Base-by-base conservation (phyloP, 2,888 invertebrate genomes). In the Campoplex capitator region DNA sequence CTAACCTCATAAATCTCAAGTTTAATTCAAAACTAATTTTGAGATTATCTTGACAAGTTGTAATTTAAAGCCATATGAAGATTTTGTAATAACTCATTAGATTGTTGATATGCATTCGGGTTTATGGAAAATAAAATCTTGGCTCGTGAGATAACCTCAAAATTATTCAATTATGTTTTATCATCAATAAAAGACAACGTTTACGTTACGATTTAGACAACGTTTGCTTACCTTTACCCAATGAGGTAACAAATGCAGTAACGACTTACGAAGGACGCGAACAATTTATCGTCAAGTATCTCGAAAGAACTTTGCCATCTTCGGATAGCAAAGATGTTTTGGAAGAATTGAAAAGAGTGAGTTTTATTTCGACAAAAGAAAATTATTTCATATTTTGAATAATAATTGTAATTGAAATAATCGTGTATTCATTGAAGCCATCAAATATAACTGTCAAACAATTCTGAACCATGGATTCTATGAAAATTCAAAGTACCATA, bases 341-440 rank as follows among this genome's bases (percentile, higher is more conserved):
- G 2, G 89, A 91, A 45, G 94, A 94, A 89, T 88, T 95, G n/a
- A 93, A 92, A 90, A 95, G 92, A 90, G 94, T 94, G 87, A 76
- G 62, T 62, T 16, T 62, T 16, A 62, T 58, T 32, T 28, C 13
- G 28, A 4, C 58, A 28, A 13, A 11, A 23, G 16, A 13, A 13
- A 48, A n/a, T 51, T 4, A 51, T 51, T 51, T 16, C 6, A n/a
- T 18, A 51, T 18, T 51, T 18, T 7, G 4, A 51, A 51, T 51
- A n/a, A 51, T 51, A 51, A n/a, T 51, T 18, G 51, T 51, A 16
- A 51, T 51, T 38, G 38, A 38, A 38, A 3, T 18, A 51, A 18
- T 6, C 0, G 0, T 51, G 18, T 51, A n/a, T 51, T 51, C 51
- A 51, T 13, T 45, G 13, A 13, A 2, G 3, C 13, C 23, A 23